Base-by-base conservation (phyloP, 64 coral and sea anemone species). In the Astreopora myriophthalma region DNA sequence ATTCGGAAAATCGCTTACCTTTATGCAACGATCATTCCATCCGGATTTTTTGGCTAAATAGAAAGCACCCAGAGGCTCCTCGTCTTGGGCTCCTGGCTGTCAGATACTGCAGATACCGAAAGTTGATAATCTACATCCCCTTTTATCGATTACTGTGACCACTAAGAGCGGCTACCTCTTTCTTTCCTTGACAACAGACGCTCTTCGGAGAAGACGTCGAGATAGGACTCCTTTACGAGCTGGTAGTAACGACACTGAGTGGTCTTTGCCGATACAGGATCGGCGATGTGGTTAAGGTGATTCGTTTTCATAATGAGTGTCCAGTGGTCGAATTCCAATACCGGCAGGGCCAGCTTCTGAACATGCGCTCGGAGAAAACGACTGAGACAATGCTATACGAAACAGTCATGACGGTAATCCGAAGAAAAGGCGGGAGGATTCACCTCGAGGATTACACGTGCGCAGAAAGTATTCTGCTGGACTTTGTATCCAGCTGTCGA, bases 331-430 rank as follows among this genome's bases (percentile, higher is more conserved):
- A 86, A 71, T 92, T 92, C 36, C 69, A 85, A 36, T 92, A 92
- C 44, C 60, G 90, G 20, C 71, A 92, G 24, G 90, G 90, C 5
- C 90, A 92, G 34, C 10, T 92, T 12, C 55, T 92, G 19, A 92
- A 92, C 44, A 85, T 92, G 31, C 90, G 85, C n/a, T 85, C 75
- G 69, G 90, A 92, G 48, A 92, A 92, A 63, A 92, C 52, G 46
- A 76, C 72, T 76, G 90, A 92, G 9, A 86, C 35, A 23, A 85
- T 85, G 66, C 49, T 92, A n/a, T 92, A 92, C 63, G 70, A 64
- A 40, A 81, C 90, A 16, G 12, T 92, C 10, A 83, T 57, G 33
- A 83, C 3, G 0, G 79, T 83, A 34, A 60, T 65, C 79, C 22
- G 79, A 64, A 38, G 34, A 11, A 83, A 24, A 34, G 55, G 57